Evolutionary conservation across 2,888 invertebrate genomes (phyloP), one percentile per base, ranked within the genome.

Genomic region (Tuta absoluta): DNA sequence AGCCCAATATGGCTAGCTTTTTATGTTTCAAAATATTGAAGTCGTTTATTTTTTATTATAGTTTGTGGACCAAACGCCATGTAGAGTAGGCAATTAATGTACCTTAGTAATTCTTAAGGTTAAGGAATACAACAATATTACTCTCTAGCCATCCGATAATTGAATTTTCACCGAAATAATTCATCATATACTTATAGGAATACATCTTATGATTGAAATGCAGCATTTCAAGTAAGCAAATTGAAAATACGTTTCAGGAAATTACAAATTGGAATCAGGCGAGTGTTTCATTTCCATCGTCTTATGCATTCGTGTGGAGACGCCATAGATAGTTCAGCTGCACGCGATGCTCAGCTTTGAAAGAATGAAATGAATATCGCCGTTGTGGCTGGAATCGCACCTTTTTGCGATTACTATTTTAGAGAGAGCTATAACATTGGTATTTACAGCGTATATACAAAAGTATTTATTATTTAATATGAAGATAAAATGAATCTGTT

Each of bases 241-340:
- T 66, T 62, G 59, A 66, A 66, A 61, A 60, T 66, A n/a, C 45
- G n/a, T 45, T 45, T 45, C 45, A 45, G 49, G 64, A 57, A 48
- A 19, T 23, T 28, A 53, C 28, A 28, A 65, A 63, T 56, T 64
- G 21, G 65, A 62, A 67, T 66, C 67, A 71, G 73, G 75, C 71
- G 73, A 75, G 74, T 71, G 75, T 72, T 75, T 71, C 69, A 66
- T 66, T 71, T 70, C 69, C 69, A 64, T 63, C 63, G 63, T 56
- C 74, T 81, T 79, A 78, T 80, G 80, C 82, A 81, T 82, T 71
- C 81, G 81, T 81, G 83, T 81, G 80, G 78, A 81, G 78, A 68
- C 77, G 75, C 79, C 71, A 82, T 85, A 78, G 75, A 63, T 61
- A n/a, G 63, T 24, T 73, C 73, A 67, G 67, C 57, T 62, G 70